These are phyloP conservation scores for Gallinago undulata DNA, from an alignment of 2,113 vertebrate species.

Conservation along the genomic window DNA sequence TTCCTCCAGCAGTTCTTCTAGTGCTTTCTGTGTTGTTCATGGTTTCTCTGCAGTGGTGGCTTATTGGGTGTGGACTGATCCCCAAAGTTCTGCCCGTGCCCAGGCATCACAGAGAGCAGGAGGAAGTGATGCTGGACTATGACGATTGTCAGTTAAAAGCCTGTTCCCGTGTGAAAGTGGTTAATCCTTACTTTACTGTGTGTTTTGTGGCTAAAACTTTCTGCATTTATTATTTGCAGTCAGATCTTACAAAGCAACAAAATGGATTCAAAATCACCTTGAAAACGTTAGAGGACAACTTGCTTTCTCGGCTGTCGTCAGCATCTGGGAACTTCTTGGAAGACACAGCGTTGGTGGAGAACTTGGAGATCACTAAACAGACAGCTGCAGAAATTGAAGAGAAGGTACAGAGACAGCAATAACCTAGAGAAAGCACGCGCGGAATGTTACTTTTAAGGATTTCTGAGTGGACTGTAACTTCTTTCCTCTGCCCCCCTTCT, in stretches of 20 bases:
- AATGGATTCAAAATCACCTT: constrained; percentile 97
- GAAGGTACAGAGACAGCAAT: constrained; percentile 76
- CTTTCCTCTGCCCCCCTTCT: not conserved
- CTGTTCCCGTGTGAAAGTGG: not conserved
- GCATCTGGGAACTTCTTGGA: constrained; percentile 94
- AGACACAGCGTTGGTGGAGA: constrained; percentile 90
- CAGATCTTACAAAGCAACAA: constrained; percentile 91
- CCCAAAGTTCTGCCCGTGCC: not conserved
- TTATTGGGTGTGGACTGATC: not conserved
- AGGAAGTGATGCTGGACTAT: not conserved
- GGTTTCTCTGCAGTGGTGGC: not conserved
- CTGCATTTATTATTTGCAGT: constrained; percentile 74
- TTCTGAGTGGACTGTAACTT: not conserved
- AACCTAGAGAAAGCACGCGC: not conserved
- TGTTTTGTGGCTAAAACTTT: not conserved
- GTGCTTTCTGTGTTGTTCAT: not conserved
- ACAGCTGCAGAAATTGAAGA: constrained; percentile 89
- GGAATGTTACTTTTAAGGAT: not conserved
- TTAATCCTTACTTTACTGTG: not conserved
- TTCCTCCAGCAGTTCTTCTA: not conserved
- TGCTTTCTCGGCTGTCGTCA: constrained; percentile 89
- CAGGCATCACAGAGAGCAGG: not conserved
- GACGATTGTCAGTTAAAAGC: not conserved
- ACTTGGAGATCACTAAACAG: constrained; percentile 90
- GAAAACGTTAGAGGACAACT: constrained; percentile 90